phyloP scores from a whole-genome alignment of 2,888 invertebrate genomes.

The Heliconius aoede region DNA sequence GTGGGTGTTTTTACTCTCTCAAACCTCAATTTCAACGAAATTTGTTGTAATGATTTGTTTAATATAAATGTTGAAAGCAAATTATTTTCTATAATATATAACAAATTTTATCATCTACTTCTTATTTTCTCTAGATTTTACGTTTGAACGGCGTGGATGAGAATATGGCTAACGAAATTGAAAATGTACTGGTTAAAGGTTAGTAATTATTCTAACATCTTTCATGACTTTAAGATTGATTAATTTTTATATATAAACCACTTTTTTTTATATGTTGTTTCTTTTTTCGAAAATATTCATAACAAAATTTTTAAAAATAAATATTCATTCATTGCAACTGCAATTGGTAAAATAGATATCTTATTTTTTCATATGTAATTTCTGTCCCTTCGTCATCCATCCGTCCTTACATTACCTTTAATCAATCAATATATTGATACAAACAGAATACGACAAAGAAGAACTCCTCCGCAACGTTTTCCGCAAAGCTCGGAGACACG shows the following conservation, averaged over 20 bases:
- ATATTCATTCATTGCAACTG: too few species aligned
- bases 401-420: too few species aligned
- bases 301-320: too few species aligned
- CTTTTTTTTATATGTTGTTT: too few species aligned
- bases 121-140: conserved; percentile 85
- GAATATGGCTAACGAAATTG: conserved; percentile 94
- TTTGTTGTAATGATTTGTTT: neutral
- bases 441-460: conserved; percentile 92
- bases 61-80: neutral
- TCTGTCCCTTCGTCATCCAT: too few species aligned
- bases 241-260: too few species aligned
- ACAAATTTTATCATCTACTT: neutral
- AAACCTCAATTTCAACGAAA: neutral
- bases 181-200: conserved; percentile 90
- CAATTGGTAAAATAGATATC: too few species aligned
- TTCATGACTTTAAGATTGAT: neutral
- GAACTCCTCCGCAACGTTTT: conserved; percentile 95
- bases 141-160: conserved; percentile 92
- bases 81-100: neutral
- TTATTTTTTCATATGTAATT: too few species aligned
- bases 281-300: too few species aligned
- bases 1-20: neutral
- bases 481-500: conserved; percentile 92
- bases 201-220: conserved; percentile 40
- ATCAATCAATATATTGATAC: neutral